These are phyloP conservation scores for Onychostoma macrolepis DNA, from an alignment of 2,113 vertebrate species.

Conservation along the genomic window DNA sequence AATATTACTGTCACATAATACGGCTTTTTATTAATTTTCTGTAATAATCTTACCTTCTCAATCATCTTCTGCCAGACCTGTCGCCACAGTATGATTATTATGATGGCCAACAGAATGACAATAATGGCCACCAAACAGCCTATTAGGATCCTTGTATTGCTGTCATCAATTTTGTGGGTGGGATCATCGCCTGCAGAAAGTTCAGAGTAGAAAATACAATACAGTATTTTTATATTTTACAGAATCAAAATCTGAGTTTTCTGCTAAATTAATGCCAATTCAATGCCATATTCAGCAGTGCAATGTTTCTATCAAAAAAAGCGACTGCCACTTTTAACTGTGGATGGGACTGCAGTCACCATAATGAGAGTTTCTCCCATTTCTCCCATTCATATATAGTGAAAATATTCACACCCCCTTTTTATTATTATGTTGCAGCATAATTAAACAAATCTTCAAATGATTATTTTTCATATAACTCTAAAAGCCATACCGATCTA, in stretches of 20 bases:
- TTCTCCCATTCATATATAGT: neutral
- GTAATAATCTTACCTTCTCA: slow-evolving; percentile 83
- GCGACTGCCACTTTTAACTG: neutral
- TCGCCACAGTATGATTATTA: slow-evolving; percentile 96
- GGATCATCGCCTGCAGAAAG: slow-evolving; percentile 78
- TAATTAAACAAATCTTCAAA: neutral
- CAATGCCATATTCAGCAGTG: neutral
- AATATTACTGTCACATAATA: neutral
- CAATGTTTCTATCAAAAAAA: neutral
- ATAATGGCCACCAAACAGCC: slow-evolving; percentile 97
- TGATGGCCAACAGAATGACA: slow-evolving; percentile 90
- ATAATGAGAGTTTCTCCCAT: neutral
- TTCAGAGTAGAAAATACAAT: neutral
- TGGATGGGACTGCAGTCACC: neutral
- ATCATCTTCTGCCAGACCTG: slow-evolving; percentile 99
- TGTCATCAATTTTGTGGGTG: slow-evolving; percentile 93
- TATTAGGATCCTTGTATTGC: slow-evolving; percentile 92
- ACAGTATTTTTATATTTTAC: neutral
- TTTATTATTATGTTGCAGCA: neutral
- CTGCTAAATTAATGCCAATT: neutral
- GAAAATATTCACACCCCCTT: neutral
- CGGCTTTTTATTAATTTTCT: neutral
- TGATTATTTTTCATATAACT: neutral
- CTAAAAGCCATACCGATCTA: too few relatives aligned
- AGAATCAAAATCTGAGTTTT: neutral